Base-by-base conservation (phyloP, 2,888 invertebrate genomes). In the Philaethria dido region DNA sequence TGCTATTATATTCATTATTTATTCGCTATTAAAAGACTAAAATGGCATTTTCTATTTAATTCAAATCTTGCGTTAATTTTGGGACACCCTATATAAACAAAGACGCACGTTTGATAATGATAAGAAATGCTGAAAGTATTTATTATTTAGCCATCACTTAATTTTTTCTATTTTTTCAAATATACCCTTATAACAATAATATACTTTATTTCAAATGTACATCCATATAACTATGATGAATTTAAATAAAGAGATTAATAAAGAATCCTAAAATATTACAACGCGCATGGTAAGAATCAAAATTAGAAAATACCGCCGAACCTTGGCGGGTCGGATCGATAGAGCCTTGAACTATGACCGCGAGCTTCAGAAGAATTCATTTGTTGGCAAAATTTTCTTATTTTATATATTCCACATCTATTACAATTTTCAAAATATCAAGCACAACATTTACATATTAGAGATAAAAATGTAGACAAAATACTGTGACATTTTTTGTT, bases 281-380 rank as follows among this genome's bases (percentile, higher is more conserved):
- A 25, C 29, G 33, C 36, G 33, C 44, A 55, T 13, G 18, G 6
- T 52, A 55, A 36, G 18, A 36, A 55, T 5, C 57, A 59, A 47
- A 54, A 66, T 60, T 73, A 74, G 72, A 74, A 82, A 81, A 81
- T 75, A 81, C 72, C 74, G 75, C 68, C 70, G 81, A 85, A 86
- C 85, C 86, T 87, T 87, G 85, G 84, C 78, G 75, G 72, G 69
- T 69, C 52, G 67, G 87, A 90, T 91, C 90, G 82, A 90, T 91
- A 90, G 83, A 89, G 85, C 91, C 91, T 91, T 76, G 76, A 76
- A 76, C 75, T 73, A 69, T 64, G 68, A 69, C 71, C 64, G 59
- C 69, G 50, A 63, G 57, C 42, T 64, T 54, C 64, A 54, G 64
- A 62, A 64, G 64, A 20, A 64, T 47, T 69, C 64, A 54, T 48